Evolutionary conservation across 2,888 invertebrate species (phyloP).

Genomic region (Lapara coniferarum): DNA sequence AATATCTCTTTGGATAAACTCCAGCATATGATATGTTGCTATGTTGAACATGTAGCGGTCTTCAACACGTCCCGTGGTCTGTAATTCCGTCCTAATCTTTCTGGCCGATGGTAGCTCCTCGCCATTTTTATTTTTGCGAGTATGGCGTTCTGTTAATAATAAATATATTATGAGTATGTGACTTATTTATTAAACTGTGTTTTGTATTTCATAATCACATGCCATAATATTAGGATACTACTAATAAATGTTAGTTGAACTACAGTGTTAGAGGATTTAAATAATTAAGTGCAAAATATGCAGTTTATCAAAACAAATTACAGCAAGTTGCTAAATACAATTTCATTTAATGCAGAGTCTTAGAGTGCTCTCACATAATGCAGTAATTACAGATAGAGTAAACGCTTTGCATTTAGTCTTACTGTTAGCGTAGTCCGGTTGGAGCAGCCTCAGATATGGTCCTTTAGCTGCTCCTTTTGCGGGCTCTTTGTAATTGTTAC

Average conservation of each 20-base stretch:
- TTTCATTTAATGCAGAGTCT: too few relatives aligned
- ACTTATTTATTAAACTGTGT: neutral
- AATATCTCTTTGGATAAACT: constrained; percentile 63
- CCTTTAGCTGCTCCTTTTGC: constrained; percentile 60
- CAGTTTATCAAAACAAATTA: neutral
- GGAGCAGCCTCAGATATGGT: constrained; percentile 62
- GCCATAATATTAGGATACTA: neutral
- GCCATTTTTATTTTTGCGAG: constrained; percentile 54
- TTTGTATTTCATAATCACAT: neutral
- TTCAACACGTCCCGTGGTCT: constrained; percentile 58
- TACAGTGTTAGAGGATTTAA: too few relatives aligned
- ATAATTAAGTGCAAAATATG: neutral
- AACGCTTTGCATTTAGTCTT: constrained; percentile 34
- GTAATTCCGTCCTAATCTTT: constrained; percentile 58
- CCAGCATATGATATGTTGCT: constrained; percentile 57
- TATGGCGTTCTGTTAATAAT: constrained; percentile 49
- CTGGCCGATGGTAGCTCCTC: constrained; percentile 60
- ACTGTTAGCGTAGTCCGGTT: constrained; percentile 59
- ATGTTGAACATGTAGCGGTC: constrained; percentile 55
- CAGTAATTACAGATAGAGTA: too few relatives aligned
- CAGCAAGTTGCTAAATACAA: too few relatives aligned
- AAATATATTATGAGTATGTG: constrained; percentile 11
- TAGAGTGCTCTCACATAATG: neutral
- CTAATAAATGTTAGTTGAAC: too few relatives aligned
- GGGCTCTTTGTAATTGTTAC: constrained; percentile 64